A percentile compares a stretch with the other conserved stretches of the same genome.
phyloP scores from a whole-genome alignment of 2,797 vertebrate genomes.

The Ciconia nigra region DNA sequence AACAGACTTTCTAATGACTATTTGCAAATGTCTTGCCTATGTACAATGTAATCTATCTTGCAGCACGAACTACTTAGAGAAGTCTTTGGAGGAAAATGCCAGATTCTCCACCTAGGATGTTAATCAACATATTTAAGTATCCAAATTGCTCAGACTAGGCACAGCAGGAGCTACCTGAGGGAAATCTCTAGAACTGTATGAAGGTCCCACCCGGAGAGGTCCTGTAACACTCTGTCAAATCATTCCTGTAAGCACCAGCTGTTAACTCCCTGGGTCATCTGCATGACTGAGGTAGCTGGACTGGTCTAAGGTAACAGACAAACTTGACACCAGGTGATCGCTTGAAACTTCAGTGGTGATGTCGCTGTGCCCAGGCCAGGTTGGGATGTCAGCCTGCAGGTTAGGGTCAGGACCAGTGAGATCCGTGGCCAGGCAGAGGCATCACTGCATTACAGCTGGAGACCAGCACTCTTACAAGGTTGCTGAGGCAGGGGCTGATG shows the following conservation, averaged over 20 bases:
- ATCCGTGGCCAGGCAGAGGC: neutral
- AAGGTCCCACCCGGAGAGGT: neutral
- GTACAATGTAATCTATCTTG: neutral
- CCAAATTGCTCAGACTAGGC: neutral
- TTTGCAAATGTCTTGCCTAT: neutral
- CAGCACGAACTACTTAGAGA: neutral
- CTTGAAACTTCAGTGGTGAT: neutral
- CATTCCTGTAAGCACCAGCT: neutral
- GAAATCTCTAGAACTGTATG: neutral
- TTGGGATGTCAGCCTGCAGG: neutral
- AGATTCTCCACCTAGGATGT: neutral
- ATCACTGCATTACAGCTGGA: neutral
- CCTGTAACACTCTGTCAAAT: neutral
- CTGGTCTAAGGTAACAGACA: neutral
- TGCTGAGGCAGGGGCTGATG: neutral
- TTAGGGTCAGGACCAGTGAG: neutral
- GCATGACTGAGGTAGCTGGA: neutral
- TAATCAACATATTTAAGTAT: neutral
- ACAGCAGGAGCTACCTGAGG: neutral
- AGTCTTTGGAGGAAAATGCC: neutral
- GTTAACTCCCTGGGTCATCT: neutral
- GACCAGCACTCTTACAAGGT: accelerated
- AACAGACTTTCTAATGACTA: neutral
- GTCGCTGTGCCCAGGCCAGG: neutral
- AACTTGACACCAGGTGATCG: neutral